Base-by-base conservation (phyloP, 2,888 invertebrate genomes). In the Eupithecia pulchellata region DNA sequence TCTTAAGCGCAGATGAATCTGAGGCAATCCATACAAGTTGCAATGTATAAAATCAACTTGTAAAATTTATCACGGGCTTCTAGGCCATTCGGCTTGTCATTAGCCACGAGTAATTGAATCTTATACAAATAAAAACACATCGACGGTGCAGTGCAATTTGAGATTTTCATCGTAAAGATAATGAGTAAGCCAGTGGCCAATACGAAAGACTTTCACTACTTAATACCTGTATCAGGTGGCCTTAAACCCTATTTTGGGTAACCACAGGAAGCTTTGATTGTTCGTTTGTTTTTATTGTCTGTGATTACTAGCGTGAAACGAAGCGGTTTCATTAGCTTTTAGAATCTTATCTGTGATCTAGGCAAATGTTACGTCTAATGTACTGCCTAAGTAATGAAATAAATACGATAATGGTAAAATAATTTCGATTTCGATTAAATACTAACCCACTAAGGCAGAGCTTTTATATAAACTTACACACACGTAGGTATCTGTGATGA, bases 201-300 rank as follows among this genome's bases (percentile, higher is more conserved):
- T 88, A 86, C 88, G 86, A 91, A 90, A 88, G 88, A 93, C 93
- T 93, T 93, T 93, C 93, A 91, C 93, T 92, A 81, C 75, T 86
- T 79, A 83, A 83, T 82, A 30, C 57, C 57, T 29, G 52, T 81
- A 78, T 79, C 83, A 77, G 80, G 77, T 90, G 91, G 89, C 91
- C 91, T 92, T 89, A 91, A 91, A 91, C 86, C 85, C 89, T 85
- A 84, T 84, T 90, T 91, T 90, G 83, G 85, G 84, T 87, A 89
- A 90, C 91, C 90, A 84, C 90, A 91, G 90, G 89, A 90, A 91
- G 86, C 87, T 77, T 84, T 86, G 78, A 11, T 58, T 77, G 78
- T 77, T 77, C 74, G 77, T 82, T 85, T 84, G 78, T 82, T 86
- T 84, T 86, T 85, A 82, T 83, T 84, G 77, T n/a, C 83, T 72